A percentile compares a stretch with the other conserved stretches of the same genome.
phyloP scores from a whole-genome alignment of 2,888 invertebrate species.

The Cyclophora punctaria region DNA sequence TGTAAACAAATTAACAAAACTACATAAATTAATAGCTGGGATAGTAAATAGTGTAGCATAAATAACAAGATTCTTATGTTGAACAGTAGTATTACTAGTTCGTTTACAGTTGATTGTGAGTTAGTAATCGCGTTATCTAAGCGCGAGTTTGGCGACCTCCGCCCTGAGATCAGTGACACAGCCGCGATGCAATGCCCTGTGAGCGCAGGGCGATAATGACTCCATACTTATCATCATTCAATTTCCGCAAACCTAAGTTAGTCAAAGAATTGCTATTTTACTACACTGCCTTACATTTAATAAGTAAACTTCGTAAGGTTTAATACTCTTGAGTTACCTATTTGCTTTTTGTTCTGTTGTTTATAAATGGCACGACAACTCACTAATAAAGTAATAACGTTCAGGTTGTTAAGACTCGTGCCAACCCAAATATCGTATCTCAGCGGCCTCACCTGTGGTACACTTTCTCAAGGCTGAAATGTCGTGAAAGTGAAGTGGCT shows the following conservation, averaged over 20 bases:
- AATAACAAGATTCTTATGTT: too few relatives aligned
- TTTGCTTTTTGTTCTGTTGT: neutral
- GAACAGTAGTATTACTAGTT: too few relatives aligned
- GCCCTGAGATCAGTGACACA: constrained; percentile 14
- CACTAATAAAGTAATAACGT: too few relatives aligned
- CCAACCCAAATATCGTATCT: too few relatives aligned
- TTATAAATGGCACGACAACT: too few relatives aligned
- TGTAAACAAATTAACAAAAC: too few relatives aligned
- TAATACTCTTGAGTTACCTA: neutral
- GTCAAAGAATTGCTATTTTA: neutral
- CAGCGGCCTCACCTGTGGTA: too few relatives aligned
- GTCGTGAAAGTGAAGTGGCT: constrained; percentile 18
- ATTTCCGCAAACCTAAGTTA: neutral
- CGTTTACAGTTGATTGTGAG: too few relatives aligned
- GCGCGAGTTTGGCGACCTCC: constrained; percentile 16
- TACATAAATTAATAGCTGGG: too few relatives aligned
- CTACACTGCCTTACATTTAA: neutral
- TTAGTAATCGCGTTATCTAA: too few relatives aligned
- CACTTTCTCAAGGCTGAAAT: constrained; percentile 5
- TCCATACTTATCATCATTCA: neutral
- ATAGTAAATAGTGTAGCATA: too few relatives aligned
- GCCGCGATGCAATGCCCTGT: neutral
- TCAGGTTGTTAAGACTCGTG: too few relatives aligned
- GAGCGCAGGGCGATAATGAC: neutral
- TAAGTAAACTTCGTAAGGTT: neutral